phyloP scores from a whole-genome alignment of 2,113 vertebrate genomes.

The Bostrychus sinensis region DNA sequence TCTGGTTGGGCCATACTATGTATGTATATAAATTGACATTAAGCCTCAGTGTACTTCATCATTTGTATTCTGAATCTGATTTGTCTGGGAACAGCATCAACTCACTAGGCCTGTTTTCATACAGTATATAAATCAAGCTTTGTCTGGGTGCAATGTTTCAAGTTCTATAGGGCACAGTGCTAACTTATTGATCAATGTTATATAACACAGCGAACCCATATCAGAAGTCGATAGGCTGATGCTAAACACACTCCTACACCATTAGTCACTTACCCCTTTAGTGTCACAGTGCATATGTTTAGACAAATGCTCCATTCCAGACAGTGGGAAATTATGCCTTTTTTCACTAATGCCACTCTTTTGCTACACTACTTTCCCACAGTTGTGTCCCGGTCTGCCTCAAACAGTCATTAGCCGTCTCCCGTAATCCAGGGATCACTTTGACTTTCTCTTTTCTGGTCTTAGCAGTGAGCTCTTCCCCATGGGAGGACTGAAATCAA shows the following conservation, averaged over 20 bases:
- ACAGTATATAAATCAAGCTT: too few species aligned
- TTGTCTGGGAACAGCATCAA: too few species aligned
- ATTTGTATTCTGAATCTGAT: too few species aligned
- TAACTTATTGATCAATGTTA: conserved; percentile 40
- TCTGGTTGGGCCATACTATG: too few species aligned
- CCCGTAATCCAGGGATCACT: conserved; percentile 33
- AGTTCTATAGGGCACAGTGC: conserved; percentile 9
- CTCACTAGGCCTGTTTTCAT: too few species aligned
- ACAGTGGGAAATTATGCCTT: too few species aligned
- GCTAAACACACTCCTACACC: background rate
- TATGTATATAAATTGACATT: too few species aligned
- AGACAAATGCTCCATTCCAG: too few species aligned
- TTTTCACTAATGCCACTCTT: conserved; percentile 24
- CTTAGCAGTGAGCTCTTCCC: conserved; percentile 43
- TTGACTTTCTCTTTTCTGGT: conserved; percentile 22
- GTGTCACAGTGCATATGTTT: too few species aligned
- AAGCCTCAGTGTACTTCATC: too few species aligned
- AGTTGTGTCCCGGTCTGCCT: conserved; percentile 38
- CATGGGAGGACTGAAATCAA: conserved; percentile 50
- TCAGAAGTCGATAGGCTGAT: conserved; percentile 14
- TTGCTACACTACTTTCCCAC: conserved; percentile 52
- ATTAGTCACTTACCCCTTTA: background rate
- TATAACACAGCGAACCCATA: conserved; percentile 19
- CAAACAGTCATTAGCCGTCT: conserved; percentile 75
- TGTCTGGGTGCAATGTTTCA: background rate